These are phyloP conservation scores for Cladopsammia gracilis DNA, from an alignment of 64 coral and sea anemone species.

Conservation along the genomic window DNA sequence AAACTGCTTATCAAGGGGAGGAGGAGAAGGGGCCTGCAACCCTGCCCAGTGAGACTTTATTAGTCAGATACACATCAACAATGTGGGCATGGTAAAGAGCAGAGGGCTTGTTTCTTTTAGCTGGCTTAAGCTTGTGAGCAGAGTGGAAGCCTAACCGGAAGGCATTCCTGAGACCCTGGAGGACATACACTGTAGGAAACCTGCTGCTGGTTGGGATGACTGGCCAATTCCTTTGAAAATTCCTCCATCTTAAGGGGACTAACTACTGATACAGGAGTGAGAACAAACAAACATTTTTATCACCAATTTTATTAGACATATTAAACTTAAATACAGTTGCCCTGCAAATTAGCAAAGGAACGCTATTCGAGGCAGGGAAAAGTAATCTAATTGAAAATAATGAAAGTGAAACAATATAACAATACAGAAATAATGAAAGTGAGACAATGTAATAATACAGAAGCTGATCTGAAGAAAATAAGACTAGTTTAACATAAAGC, in stretches of 20 bases:
- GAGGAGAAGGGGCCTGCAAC: neutral
- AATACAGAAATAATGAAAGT: no score
- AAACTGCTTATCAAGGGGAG: neutral
- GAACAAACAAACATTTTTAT: no score
- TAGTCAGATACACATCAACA: neutral
- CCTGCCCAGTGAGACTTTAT: neutral
- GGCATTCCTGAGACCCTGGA: neutral
- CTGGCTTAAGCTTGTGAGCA: neutral
- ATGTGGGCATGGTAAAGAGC: neutral
- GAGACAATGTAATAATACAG: no score
- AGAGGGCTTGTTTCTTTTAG: neutral
- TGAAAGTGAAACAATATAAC: no score
- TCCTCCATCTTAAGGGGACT: neutral
- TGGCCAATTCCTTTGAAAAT: neutral
- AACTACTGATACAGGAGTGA: no score
- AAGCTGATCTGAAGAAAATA: no score
- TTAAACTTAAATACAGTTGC: no score
- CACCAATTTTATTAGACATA: no score
- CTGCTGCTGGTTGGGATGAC: neutral
- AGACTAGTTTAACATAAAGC: no score
- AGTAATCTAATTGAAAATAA: no score
- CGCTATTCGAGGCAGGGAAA: no score
- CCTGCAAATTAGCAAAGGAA: no score
- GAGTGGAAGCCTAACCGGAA: neutral
- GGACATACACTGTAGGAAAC: neutral